Base-by-base conservation (phyloP, 2,888 invertebrate species). In the Phymatocera aterrima region DNA sequence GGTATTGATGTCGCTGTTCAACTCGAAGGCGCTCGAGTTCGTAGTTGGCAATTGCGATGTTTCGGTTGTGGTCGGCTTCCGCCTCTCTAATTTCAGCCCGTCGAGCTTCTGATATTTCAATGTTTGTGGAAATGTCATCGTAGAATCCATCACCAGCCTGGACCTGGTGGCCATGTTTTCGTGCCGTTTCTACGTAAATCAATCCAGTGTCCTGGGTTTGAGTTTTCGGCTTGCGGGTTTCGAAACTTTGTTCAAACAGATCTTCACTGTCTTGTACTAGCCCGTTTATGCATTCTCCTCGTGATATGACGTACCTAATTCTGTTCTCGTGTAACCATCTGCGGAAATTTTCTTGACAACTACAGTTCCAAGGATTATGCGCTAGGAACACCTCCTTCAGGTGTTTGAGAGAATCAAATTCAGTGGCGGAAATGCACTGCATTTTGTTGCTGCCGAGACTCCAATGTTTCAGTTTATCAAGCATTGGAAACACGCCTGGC, bases 351-450 rank as follows among this genome's bases (percentile, higher is more conserved):
- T 61, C 54, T 4, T 81, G 82, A 21, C 88, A 88, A 0, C 51
- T 77, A 75, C 88, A 88, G 0, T 79, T 72, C 87, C 87, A 87
- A 0, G 87, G 86, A 81, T 88, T 88, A 3, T 82, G 83, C 1
- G 77, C 60, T 0, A 81, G 80, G 4, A 86, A 83, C 12, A 88
- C n/a, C n/a, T 82, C 82, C 31, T 85, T 80, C 10, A 88, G 75
- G 3, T 80, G 80, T 6, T 70, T 77, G 15, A 87, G 77, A 15
- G 83, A 65, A 0, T 79, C 21, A 21, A 88, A 24, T 24, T 82
- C 79, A 6, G 84, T 79, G 2, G 79, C 40, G 2, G 82, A 48
- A 6, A 88, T 65, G 72, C 88, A 88, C 12, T 77, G 80, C 5
- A 88, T 51, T 0, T 75, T 80, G 82, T 87, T 88, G 18, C 80